Base-by-base conservation (phyloP, 2,888 invertebrate genomes). In the Diarsia brunnea region DNA sequence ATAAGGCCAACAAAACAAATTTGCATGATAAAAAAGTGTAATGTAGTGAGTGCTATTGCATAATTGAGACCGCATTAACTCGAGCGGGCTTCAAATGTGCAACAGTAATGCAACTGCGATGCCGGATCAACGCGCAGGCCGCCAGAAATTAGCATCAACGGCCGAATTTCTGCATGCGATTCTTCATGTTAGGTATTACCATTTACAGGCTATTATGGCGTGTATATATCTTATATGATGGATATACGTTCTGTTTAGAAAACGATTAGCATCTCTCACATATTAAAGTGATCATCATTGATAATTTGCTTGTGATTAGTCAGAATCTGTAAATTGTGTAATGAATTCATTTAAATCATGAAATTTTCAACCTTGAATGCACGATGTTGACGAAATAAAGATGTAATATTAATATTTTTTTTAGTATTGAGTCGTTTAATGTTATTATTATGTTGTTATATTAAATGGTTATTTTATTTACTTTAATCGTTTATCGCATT, bases 181-280 rank as follows among this genome's bases (percentile, higher is more conserved):
- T 71, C 14, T 43, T 68, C 19, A 65, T 69, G 58, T 69, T 77
- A 65, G 61, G 14, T 0, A 0, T 2, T 19, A 8, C 8, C 1
- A 21, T 55, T 71, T 74, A 85, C 8, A 63, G 64, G 49, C 19
- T 58, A 75, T 65, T 63, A 58, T 86, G 8, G 21, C 24, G 24
- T 83, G 74, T 5, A 71, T 4, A 71, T 16, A 12, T 16, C 51
- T 53, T 58, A 58, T 24, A 27, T 53, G 14, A 14, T 51, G 12
- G n/a, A 53, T 45, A 14, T 38, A 27, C 24, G 21, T 45, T 19
- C 2, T 27, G 38, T 53, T 81, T 16, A 45, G n/a, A 70, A 58
- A 66, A 38, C 27, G 21, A 65, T 70, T 78, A 69, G 27, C 38
- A 27, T 19, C 38, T 66, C 24, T 60, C 24, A 60, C 38, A 68